phyloP scores from a whole-genome alignment of 2,888 invertebrate genomes.

The Drosophila peninsularis region DNA sequence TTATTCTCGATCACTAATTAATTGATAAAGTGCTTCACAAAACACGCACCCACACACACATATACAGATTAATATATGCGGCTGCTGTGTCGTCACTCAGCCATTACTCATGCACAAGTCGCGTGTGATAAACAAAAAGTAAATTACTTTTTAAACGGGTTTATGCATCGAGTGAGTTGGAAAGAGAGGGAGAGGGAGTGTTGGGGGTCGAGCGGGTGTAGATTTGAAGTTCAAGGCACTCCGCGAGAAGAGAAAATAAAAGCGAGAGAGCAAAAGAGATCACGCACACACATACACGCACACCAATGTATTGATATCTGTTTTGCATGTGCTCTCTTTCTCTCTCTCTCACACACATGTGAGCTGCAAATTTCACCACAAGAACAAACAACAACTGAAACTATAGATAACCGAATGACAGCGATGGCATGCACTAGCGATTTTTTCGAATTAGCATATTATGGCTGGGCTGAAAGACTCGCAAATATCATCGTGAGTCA shows the following conservation, averaged over 20 bases:
- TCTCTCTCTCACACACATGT: background rate
- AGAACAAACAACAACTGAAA: conserved; percentile 15
- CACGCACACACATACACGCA: background rate
- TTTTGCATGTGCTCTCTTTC: conserved; percentile 6
- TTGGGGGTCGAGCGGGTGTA: background rate
- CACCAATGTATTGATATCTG: conserved; percentile 11
- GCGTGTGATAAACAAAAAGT: conserved; percentile 44
- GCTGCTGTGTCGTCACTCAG: conserved; percentile 51
- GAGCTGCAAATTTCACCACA: conserved; percentile 61
- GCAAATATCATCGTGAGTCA: conserved; percentile 48
- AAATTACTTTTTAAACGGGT: conserved; percentile 39
- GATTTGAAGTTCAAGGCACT: conserved; percentile 46
- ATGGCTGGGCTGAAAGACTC: conserved; percentile 19
- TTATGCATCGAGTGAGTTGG: conserved; percentile 16
- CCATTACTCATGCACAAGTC: conserved; percentile 49
- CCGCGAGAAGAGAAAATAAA: conserved; percentile 12
- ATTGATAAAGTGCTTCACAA: conserved; percentile 31
- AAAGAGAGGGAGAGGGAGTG: background rate
- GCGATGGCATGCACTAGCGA: conserved; percentile 1
- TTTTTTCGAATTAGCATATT: conserved; percentile 47
- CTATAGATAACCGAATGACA: conserved; percentile 30
- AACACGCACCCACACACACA: background rate
- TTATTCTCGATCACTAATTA: conserved; percentile 14
- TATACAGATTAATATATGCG: conserved; percentile 6
- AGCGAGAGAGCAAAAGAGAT: conserved; percentile 10